Conservation (phyloP, 1,140 invertebrate species). For the Philotrypesis tridentata region DNA sequence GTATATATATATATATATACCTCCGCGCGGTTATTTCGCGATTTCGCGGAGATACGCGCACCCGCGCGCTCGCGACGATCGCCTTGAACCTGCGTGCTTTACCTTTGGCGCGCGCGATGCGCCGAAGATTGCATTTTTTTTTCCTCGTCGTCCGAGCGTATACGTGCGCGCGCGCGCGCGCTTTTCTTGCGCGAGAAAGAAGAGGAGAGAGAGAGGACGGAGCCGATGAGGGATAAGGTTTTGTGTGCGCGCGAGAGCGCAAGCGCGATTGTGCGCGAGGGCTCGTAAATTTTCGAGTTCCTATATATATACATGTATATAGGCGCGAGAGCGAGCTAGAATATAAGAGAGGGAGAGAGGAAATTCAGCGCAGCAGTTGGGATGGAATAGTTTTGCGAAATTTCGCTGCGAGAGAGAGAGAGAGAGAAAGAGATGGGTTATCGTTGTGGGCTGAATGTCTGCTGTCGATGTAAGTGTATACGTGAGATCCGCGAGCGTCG, state of each 20-base stretch:
- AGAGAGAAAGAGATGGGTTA: too few species aligned
- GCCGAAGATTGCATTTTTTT: constrained; percentile 16
- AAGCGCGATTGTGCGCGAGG: constrained; percentile 13
- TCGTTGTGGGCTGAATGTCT: neutral
- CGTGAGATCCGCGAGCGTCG: too few species aligned
- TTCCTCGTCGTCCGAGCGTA: neutral
- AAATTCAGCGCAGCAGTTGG: too few species aligned
- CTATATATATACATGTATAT: neutral
- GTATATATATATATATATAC: neutral
- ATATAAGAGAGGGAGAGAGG: too few species aligned
- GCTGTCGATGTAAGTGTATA: neutral
- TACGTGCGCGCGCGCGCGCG: too few species aligned
- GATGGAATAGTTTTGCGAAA: constrained; percentile 5
- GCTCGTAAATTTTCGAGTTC: constrained; percentile 27
- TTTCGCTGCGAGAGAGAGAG: neutral
- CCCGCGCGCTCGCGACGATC: constrained; percentile 14
- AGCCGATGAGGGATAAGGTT: constrained; percentile 25
- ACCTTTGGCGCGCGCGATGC: constrained; percentile 13
- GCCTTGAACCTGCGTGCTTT: constrained; percentile 29
- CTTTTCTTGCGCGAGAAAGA: neutral
- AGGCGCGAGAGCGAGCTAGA: neutral
- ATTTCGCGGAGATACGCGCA: constrained; percentile 34
- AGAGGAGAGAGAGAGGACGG: neutral
- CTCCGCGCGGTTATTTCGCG: constrained; percentile 13
- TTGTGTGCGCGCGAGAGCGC: neutral